Evolutionary conservation across 92 coral and sea anemone genomes (phyloP).

Genomic region (Zoanthus sansibaricus): DNA sequence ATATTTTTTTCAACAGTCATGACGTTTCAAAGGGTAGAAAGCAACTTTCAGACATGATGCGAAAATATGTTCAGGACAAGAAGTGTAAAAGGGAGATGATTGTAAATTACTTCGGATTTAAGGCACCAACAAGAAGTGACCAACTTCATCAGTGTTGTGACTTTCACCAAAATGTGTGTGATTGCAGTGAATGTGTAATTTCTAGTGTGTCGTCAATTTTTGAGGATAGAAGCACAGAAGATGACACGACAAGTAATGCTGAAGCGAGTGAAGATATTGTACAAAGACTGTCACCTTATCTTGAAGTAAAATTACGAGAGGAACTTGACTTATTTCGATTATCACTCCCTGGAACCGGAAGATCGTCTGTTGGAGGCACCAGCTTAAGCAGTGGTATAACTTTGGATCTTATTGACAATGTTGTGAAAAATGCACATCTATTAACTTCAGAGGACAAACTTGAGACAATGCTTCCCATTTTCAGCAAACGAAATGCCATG

Average conservation of each 20-base stretch:
- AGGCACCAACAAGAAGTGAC: slow-evolving; percentile 20
- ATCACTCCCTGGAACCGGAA: slow-evolving; percentile 44
- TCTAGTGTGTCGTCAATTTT: not conserved
- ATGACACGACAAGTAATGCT: not conserved
- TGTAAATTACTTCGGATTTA: slow-evolving; percentile 57
- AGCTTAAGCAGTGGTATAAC: slow-evolving; percentile 54
- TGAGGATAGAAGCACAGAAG: not conserved
- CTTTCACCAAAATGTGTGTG: slow-evolving; percentile 40
- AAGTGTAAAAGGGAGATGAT: slow-evolving; percentile 67
- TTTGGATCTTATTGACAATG: slow-evolving; percentile 51
- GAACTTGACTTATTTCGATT: not conserved
- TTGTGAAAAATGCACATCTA: slow-evolving; percentile 1
- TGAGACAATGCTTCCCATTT: slow-evolving; percentile 54
- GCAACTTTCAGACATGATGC: slow-evolving; percentile 51
- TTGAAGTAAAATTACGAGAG: not conserved
- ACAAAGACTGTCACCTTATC: not conserved
- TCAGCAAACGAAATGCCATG: slow-evolving; percentile 53
- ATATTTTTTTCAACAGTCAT: slow-evolving; percentile 51
- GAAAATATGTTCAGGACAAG: slow-evolving; percentile 32
- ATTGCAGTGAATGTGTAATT: slow-evolving; percentile 53
- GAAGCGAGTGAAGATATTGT: not conserved
- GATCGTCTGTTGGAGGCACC: slow-evolving; percentile 62
- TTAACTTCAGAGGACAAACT: not conserved
- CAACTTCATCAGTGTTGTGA: slow-evolving; percentile 72
- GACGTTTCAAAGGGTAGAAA: slow-evolving; percentile 61